Evolutionary conservation across 1,140 invertebrate species (phyloP).

Genomic region (Cardiocondyla obscurior): DNA sequence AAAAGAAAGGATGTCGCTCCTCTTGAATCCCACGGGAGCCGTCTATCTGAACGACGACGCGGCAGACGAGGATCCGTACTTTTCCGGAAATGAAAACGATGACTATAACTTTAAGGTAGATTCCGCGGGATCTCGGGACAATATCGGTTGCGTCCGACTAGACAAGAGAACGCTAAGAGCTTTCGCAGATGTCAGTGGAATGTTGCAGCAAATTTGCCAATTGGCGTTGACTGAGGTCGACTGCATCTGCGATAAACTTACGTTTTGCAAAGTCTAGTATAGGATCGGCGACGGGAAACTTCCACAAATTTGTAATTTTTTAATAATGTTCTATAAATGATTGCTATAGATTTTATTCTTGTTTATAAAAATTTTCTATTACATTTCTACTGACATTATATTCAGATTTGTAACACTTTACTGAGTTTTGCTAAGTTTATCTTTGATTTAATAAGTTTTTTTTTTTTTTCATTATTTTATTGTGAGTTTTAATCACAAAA

Average conservation of each 20-base stretch:
- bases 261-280: too few relatives aligned
- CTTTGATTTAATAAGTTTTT: too few relatives aligned
- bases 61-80: slow-evolving; percentile 63
- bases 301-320: background rate
- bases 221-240: too few relatives aligned
- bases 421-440: too few relatives aligned
- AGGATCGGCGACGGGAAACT: too few relatives aligned
- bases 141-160: background rate
- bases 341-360: too few relatives aligned
- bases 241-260: background rate
- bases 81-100: slow-evolving; percentile 72
- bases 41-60: slow-evolving; percentile 72
- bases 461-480: too few relatives aligned
- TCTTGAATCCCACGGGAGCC: slow-evolving; percentile 58
- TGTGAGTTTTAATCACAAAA: background rate
- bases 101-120: slow-evolving; percentile 81
- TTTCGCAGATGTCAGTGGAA: background rate
- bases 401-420: background rate
- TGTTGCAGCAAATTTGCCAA: too few relatives aligned
- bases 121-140: background rate
- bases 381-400: background rate
- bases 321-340: too few relatives aligned
- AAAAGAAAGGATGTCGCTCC: slow-evolving; percentile 67
- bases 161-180: too few relatives aligned
- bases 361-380: background rate